Evolutionary conservation across 1,140 invertebrate species (phyloP).

Genomic region (Rhopalosiphum maidis): DNA sequence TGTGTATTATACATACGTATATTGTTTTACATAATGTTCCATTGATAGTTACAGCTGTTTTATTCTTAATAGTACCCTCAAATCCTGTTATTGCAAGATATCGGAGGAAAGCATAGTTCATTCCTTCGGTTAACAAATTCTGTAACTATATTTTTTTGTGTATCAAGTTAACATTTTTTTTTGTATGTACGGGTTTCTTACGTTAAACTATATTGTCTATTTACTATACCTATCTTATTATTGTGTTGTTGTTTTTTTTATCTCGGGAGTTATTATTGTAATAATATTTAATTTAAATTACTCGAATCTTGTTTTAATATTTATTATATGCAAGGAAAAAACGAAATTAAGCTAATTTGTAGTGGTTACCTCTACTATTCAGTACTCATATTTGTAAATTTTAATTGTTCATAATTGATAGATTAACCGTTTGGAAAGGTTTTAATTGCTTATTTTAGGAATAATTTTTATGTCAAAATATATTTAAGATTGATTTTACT

Average conservation of each 20-base stretch:
- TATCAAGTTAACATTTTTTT: not conserved
- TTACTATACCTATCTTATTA: not conserved
- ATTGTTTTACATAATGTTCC: slow-evolving; percentile 36
- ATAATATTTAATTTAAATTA: not conserved
- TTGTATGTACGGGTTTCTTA: not conserved
- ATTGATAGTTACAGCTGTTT: slow-evolving; percentile 27
- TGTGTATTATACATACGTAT: not conserved
- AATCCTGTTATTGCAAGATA: slow-evolving; percentile 39
- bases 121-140: slow-evolving; percentile 34
- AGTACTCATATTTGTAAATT: not conserved
- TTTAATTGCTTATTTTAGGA: not conserved
- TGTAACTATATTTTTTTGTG: not conserved
- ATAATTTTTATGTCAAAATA: not conserved
- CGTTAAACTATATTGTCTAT: not conserved
- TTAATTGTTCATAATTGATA: not conserved
- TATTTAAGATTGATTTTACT: not conserved
- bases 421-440: not conserved
- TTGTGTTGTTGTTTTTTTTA: not conserved
- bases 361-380: not conserved
- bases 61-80: slow-evolving; percentile 22
- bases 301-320: not conserved
- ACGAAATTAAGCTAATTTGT: not conserved
- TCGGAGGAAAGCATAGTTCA: slow-evolving; percentile 30
- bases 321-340: not conserved
- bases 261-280: not conserved